Evolutionary conservation across 2,797 vertebrate species (phyloP), one percentile per base, ranked within the genome.

Genomic region (Esox lucius): DNA sequence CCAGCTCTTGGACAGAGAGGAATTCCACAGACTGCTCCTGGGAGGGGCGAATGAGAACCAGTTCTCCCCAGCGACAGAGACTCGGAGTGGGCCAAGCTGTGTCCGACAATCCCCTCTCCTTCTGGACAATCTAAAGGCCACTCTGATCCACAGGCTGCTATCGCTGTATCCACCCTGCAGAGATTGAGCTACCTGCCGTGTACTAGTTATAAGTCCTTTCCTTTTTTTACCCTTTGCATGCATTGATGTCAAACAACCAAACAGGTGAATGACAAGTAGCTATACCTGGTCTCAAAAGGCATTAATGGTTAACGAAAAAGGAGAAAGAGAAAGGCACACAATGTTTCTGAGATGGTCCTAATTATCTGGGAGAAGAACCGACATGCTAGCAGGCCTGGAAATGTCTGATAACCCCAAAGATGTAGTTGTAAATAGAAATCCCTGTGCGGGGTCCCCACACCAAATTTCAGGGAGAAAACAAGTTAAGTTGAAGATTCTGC

Each of bases 11-110:
- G 94, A 96, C 64, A 90, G 91, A 76, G 95, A 95, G 72, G 91
- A 95, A 0, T 98, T 97, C 91, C 94, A 92, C 78, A 94, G 95
- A 81, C 93, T 97, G 68, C 93, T 97, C 81, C 94, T 96, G 5
- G 81, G 95, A 51, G 89, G 92, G 4, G 89, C 91, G 53, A 85
- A 91, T 3, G 89, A 91, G 89, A 93, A 95, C 70, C 90, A 89
- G 48, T 76, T 89, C 62, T 65, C 72, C 0, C 77, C 79, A 0
- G 64, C 4, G 8, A 66, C 12, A 5, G 68, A 19, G 75, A 80
- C 86, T 82, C 93, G 88, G 85, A 91, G 92, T 46, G 90, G 93
- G 59, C 91, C 93, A 56, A 88, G 92, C 19, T 84, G 85, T 85
- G 93, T 94, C 77, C 88, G 85, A 72, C 78, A 84, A 1, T 64